Evolutionary conservation across 2,797 vertebrate species (phyloP).

Genomic region (Sparus aurata): DNA sequence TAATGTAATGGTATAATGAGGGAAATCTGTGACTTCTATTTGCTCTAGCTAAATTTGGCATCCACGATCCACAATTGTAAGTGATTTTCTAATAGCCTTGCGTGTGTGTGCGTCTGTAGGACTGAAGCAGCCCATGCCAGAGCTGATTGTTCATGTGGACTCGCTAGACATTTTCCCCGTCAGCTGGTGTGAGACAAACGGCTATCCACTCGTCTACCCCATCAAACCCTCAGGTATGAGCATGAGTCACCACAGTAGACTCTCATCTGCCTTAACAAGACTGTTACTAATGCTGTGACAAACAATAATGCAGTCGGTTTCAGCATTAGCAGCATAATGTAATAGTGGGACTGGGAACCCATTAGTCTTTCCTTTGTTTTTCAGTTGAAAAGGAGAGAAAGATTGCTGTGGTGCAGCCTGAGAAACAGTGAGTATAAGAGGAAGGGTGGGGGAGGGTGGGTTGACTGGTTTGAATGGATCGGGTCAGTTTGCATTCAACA

Average conservation of each 20-base stretch:
- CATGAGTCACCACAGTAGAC: constrained; percentile 15
- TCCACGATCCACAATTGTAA: background rate
- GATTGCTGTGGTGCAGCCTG: constrained; percentile 95
- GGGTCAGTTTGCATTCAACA: constrained; percentile 9
- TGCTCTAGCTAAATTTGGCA: constrained; percentile 8
- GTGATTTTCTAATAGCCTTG: background rate
- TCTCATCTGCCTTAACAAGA: background rate
- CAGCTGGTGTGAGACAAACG: constrained; percentile 99
- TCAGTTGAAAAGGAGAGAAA: constrained; percentile 94
- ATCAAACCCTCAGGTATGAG: constrained; percentile 90
- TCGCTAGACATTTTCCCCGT: constrained; percentile 97
- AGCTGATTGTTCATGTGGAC: constrained; percentile 94
- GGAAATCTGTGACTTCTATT: background rate
- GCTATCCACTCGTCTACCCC: constrained; percentile 93
- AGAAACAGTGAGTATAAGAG: constrained; percentile 93
- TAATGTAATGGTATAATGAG: background rate
- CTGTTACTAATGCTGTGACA: constrained; percentile 16
- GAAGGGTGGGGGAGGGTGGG: too few species aligned
- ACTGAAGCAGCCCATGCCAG: constrained; percentile 92
- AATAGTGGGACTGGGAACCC: background rate
- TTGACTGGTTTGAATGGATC: constrained; percentile 16
- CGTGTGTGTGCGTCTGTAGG: constrained; percentile 79
- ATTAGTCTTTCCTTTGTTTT: constrained; percentile 57
- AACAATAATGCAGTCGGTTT: background rate
- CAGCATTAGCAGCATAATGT: constrained; percentile 2